Percentiles rank a stretch among this genome's conserved stretches.
Evolutionary conservation across 2,888 invertebrate species (phyloP).

Genomic region (Cheilosia urbana): DNA sequence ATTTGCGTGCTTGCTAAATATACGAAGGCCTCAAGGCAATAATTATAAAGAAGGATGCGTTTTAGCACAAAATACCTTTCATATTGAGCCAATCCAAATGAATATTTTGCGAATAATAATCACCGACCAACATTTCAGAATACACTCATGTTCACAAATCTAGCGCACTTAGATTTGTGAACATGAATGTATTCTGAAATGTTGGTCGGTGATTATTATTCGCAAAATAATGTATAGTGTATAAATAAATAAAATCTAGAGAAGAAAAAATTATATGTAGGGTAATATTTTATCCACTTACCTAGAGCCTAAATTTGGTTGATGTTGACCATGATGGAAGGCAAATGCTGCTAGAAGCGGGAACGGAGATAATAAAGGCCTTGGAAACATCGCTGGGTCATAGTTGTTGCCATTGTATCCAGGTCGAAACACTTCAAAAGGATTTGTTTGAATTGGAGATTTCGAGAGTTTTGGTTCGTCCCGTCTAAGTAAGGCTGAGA

Average conservation of each 20-base stretch:
- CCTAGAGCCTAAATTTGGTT: conserved; percentile 81
- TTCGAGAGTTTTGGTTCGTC: conserved; percentile 85
- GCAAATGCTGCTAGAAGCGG: conserved; percentile 83
- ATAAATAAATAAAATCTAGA: not conserved
- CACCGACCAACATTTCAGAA: too few species aligned
- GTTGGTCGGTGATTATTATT: too few species aligned
- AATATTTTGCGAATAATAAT: too few species aligned
- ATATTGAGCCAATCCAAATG: too few species aligned
- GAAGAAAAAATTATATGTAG: not conserved
- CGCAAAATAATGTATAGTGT: too few species aligned
- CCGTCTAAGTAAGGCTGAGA: conserved; percentile 91
- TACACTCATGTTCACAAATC: too few species aligned
- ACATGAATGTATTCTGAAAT: too few species aligned
- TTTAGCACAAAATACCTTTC: too few species aligned
- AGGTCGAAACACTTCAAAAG: conserved; percentile 85
- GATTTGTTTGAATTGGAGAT: conserved; percentile 79
- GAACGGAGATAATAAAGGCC: conserved; percentile 83
- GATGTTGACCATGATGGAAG: conserved; percentile 83
- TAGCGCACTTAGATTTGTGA: too few species aligned
- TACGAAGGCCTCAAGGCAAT: too few species aligned
- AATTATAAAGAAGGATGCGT: too few species aligned
- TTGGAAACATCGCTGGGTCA: conserved; percentile 82
- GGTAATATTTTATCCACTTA: conserved; percentile 74
- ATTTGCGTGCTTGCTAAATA: too few species aligned
- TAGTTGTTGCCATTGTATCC: conserved; percentile 81